Evolutionary conservation across 2,797 vertebrate genomes (phyloP).

Genomic region (Toxotes lorentzi): DNA sequence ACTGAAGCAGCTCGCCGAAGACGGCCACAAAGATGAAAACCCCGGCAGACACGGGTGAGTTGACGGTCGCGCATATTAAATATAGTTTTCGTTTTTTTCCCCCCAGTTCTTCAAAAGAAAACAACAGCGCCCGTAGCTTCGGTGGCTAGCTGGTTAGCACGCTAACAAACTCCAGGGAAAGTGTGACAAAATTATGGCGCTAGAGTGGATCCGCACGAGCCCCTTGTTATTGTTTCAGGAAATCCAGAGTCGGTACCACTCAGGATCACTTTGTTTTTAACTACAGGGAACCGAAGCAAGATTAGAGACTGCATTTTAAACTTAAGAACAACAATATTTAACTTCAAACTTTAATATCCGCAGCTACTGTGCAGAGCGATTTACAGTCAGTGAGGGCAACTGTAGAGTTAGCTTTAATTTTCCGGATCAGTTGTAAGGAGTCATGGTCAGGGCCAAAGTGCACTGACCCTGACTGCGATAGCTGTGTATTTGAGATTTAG

Average conservation of each 20-base stretch:
- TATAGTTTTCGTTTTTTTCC: neutral
- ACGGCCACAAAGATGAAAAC: constrained; percentile 82
- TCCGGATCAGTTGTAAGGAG: constrained; percentile 10
- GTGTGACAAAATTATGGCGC: constrained; percentile 80
- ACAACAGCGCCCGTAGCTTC: constrained; percentile 62
- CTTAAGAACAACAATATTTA: neutral
- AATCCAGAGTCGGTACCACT: neutral
- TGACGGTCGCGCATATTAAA: neutral
- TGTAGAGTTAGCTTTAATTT: neutral
- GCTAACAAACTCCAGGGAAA: constrained; percentile 72
- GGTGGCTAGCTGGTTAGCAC: constrained; percentile 72
- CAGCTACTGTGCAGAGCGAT: neutral
- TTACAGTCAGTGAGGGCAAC: constrained; percentile 22
- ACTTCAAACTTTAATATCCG: neutral
- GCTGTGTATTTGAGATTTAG: neutral
- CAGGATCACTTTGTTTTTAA: neutral
- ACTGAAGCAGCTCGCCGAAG: constrained; percentile 37
- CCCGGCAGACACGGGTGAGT: constrained; percentile 84
- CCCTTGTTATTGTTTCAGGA: constrained; percentile 46
- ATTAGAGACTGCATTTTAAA: neutral
- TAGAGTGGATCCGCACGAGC: constrained; percentile 55
- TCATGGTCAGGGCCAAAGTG: constrained; percentile 31
- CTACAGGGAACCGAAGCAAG: neutral
- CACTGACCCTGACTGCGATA: neutral
- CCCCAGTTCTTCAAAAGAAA: constrained; percentile 32